Percentiles rank a stretch among this genome's conserved stretches.
These are phyloP conservation scores for Mesaphorura yosii DNA, from an alignment of 1,140 invertebrate species.

Conservation along the genomic window DNA sequence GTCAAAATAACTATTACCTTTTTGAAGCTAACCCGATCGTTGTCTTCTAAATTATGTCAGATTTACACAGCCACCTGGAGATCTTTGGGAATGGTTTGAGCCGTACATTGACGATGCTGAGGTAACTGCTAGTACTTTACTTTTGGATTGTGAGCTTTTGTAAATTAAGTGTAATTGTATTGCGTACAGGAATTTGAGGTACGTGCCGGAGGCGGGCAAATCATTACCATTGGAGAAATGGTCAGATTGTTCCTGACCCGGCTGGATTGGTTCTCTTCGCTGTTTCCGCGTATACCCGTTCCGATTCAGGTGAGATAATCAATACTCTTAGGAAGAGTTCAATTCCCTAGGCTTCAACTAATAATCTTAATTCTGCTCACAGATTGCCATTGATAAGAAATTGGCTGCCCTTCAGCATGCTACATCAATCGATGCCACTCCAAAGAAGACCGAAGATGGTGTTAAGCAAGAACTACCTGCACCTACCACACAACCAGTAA, in stretches of 20 bases:
- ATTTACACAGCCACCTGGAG: slow-evolving; percentile 89
- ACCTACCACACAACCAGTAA: neutral
- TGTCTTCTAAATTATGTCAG: slow-evolving; percentile 77
- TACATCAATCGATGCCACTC: slow-evolving; percentile 24
- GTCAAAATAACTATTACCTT: no score
- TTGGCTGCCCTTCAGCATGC: slow-evolving; percentile 27
- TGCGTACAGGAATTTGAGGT: slow-evolving; percentile 75
- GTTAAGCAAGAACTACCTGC: no score
- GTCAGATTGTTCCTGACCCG: slow-evolving; percentile 87
- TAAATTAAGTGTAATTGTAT: neutral
- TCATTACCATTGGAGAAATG: slow-evolving; percentile 88
- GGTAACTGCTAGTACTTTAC: slow-evolving; percentile 40
- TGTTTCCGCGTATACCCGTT: slow-evolving; percentile 98
- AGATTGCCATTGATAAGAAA: slow-evolving; percentile 30
- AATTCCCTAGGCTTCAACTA: neutral
- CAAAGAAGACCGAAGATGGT: neutral
- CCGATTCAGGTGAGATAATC: slow-evolving; percentile 77
- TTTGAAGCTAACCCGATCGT: no score
- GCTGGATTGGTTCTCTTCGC: slow-evolving; percentile 93
- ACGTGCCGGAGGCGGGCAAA: slow-evolving; percentile 89
- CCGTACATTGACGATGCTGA: slow-evolving; percentile 92
- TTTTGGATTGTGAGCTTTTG: neutral
- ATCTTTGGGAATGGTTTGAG: slow-evolving; percentile 94
- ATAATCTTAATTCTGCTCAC: neutral
- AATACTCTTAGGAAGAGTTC: slow-evolving; percentile 2